Evolutionary conservation across 1,140 invertebrate species (phyloP), one percentile per base, ranked within the genome.

Genomic region (Oscheius sp.): DNA sequence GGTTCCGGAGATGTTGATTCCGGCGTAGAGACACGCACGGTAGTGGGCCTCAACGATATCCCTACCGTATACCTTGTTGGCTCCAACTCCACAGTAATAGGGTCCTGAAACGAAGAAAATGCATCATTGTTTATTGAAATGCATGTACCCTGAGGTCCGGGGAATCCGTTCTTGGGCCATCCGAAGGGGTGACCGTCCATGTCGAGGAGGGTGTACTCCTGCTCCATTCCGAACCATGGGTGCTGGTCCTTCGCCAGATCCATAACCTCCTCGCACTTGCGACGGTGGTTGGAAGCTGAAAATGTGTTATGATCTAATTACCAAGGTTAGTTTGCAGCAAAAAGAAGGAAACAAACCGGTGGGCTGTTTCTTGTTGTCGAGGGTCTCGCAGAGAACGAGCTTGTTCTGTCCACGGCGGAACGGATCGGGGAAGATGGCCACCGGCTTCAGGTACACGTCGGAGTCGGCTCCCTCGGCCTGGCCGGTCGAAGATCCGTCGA

Each of bases 81-180:
- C 92, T 2, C 95, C 95, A 7, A 95, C 94, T 42, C 93, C 95
- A 80, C 95, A 98, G 84, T 95, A 96, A 85, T 95, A 95, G 0
- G 94, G 93, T 2, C 93, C 66, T 67, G 38, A 42, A 61, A 31
- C 42, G 13, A n/a, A 45, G 42, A 18, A 45, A 45, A 18, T 45
- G 15, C 18, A 59, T 59, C 13, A 23, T 59, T 59, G 15, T 15
- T 31, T 13, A 13, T 23, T 23, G 55, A 59, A 23, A 28, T 20
- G 55, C 13, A 68, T 34, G 38, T 64, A 26, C 70, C 93, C 86
- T 90, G 89, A 20, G 93, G 93, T 61, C 91, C 92, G 0, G 93
- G 93, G 85, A 91, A 96, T 35, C 94, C 94, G 81, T 92, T 91
- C 79, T 92, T 93, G 0, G 77, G 94, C 94, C 94, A 97, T 2